Evolutionary conservation across 2,888 invertebrate genomes (phyloP).

Genomic region (Rhingia campestris): DNA sequence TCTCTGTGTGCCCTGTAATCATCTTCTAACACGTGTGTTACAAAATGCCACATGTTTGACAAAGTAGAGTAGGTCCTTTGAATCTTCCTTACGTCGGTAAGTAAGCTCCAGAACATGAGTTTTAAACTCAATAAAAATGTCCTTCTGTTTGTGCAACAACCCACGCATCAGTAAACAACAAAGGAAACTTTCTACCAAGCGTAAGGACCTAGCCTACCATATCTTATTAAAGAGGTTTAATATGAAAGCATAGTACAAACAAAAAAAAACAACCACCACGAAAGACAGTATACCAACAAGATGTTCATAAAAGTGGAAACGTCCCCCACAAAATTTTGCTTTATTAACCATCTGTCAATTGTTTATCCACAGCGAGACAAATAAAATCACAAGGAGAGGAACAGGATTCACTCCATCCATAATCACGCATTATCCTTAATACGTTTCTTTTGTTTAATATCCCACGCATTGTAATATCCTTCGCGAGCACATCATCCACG

Average conservation of each 20-base stretch:
- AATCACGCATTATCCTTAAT: background rate
- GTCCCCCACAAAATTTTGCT: slow-evolving; percentile 19
- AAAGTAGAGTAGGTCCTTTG: background rate
- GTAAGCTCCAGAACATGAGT: too few species aligned
- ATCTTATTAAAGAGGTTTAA: slow-evolving; percentile 18
- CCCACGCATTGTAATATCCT: background rate
- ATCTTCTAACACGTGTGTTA: slow-evolving; percentile 39
- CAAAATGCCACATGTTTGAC: slow-evolving; percentile 47
- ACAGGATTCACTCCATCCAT: slow-evolving; percentile 41
- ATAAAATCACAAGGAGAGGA: slow-evolving; percentile 46
- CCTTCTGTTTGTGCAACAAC: slow-evolving; percentile 28
- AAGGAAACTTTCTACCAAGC: slow-evolving; percentile 21
- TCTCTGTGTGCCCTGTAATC: slow-evolving; percentile 38
- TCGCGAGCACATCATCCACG: slow-evolving; percentile 15
- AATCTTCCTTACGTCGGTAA: background rate
- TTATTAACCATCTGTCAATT: slow-evolving; percentile 57
- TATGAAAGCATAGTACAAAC: background rate
- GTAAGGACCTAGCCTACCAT: slow-evolving; percentile 37
- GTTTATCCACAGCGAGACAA: slow-evolving; percentile 38
- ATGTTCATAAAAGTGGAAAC: background rate
- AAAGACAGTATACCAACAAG: slow-evolving; percentile 12
- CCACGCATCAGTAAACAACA: slow-evolving; percentile 35
- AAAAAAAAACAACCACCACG: background rate
- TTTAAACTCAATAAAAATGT: too few species aligned
- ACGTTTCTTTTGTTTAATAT: background rate